phyloP scores from a whole-genome alignment of 1,140 invertebrate species.

The Eulimnadia texana region DNA sequence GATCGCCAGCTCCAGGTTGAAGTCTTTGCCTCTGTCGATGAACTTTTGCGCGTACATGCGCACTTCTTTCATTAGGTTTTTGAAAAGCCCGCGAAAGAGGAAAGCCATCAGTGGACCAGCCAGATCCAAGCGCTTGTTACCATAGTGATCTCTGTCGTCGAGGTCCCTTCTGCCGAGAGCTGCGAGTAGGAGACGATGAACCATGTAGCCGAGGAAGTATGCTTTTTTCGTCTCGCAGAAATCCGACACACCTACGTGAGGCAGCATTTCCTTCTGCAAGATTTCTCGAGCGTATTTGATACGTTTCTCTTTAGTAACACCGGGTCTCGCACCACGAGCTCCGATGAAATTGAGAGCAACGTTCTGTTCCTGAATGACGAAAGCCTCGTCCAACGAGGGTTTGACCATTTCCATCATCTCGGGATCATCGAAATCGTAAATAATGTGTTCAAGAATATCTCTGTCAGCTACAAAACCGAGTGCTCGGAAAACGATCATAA shows the following conservation, averaged over 20 bases:
- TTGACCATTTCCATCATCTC: constrained; percentile 99
- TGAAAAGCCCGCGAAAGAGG: constrained; percentile 83
- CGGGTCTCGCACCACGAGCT: constrained; percentile 83
- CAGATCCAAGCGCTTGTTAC: constrained; percentile 93
- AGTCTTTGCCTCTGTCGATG: constrained; percentile 95
- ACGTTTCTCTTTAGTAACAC: constrained; percentile 95
- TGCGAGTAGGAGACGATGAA: constrained; percentile 83
- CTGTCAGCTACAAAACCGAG: constrained; percentile 96
- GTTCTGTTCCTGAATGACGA: constrained; percentile 98
- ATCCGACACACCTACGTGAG: constrained; percentile 95
- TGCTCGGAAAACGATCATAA: constrained; percentile 96
- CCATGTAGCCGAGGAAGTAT: constrained; percentile 97
- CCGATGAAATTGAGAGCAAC: constrained; percentile 98
- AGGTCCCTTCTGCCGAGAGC: constrained; percentile 88
- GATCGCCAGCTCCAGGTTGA: constrained; percentile 91
- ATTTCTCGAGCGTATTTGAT: constrained; percentile 99
- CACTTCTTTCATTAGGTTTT: constrained; percentile 89
- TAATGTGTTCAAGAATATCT: constrained; percentile 97
- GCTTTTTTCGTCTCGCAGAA: constrained; percentile 99
- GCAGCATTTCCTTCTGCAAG: constrained; percentile 98
- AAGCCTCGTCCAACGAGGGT: constrained; percentile 95
- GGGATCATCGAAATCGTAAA: constrained; percentile 97
- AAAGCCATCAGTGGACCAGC: constrained; percentile 93
- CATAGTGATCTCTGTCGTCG: constrained; percentile 98
- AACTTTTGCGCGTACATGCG: constrained; percentile 97